phyloP scores from a whole-genome alignment of 2,797 vertebrate species.

The Cichlasoma orientale region DNA sequence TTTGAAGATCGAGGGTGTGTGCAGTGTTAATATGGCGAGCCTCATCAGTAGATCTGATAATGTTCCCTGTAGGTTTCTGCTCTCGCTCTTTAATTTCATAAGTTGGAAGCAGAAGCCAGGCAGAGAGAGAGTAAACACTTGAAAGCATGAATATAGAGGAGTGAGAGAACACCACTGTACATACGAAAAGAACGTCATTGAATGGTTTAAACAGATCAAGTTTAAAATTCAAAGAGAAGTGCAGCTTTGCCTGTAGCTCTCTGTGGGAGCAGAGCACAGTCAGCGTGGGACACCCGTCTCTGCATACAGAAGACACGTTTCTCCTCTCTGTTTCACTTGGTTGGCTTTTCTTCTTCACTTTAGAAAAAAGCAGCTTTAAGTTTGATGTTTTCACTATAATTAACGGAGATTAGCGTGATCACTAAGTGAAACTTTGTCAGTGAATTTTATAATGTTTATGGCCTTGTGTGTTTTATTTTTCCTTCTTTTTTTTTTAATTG shows the following conservation, averaged over 20 bases:
- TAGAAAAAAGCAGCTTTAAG: conserved; percentile 8
- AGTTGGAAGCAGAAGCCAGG: background rate
- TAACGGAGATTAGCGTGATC: conserved; percentile 27
- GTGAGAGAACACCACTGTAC: background rate
- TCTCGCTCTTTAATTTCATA: conserved; percentile 3
- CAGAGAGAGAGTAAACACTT: conserved; percentile 7
- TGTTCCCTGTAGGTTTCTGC: conserved; percentile 27
- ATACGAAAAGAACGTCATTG: background rate
- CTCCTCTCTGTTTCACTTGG: conserved; percentile 24
- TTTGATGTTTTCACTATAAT: conserved; percentile 7
- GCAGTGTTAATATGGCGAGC: conserved; percentile 1
- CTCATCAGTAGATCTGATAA: conserved; percentile 17
- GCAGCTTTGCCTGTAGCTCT: background rate
- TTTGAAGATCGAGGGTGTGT: background rate
- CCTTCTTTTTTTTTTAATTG: background rate
- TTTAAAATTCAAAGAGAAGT: background rate
- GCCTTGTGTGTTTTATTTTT: background rate
- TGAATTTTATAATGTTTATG: background rate
- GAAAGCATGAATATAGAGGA: background rate
- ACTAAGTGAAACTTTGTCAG: conserved; percentile 25
- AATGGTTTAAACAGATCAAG: conserved; percentile 21
- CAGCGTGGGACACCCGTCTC: conserved; percentile 8
- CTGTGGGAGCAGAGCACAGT: conserved; percentile 5
- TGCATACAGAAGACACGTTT: conserved; percentile 31
- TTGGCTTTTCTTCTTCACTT: background rate